Base-by-base conservation (phyloP, 1,140 invertebrate genomes). In the Adelges cooleyi region DNA sequence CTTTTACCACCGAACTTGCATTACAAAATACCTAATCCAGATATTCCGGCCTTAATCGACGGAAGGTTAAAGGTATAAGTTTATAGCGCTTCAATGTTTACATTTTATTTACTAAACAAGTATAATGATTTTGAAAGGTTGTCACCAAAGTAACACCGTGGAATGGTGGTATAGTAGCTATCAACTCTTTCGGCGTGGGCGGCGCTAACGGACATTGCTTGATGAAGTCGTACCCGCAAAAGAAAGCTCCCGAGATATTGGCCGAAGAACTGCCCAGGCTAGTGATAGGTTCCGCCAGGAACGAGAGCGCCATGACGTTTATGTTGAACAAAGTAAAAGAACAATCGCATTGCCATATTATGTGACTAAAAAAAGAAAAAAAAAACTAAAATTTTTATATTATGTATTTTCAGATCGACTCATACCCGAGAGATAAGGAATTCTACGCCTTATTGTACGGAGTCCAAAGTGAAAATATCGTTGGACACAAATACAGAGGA, bases 141-240 rank as follows among this genome's bases (percentile, higher is more conserved):
- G 79, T 84, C 3, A 75, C 73, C 15, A 73, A 83, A 68, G 75
- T 77, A 38, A 79, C 73, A 1, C 74, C 75, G 10, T 81, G 81
- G 77, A 72, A 78, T 33, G 81, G 82, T 46, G 77, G 79, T 17
- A 73, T 80, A 65, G 79, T 82, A 33, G 82, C 78, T n/a, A 71
- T 87, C n/a, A 86, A 85, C 72, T 84, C 83, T 25, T 84, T 85
- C 74, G 84, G 85, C 11, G 85, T 85, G 73, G 81, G 84, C 66
- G 86, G 86, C 44, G 78, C 80, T 18, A 84, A 86, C 73, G 79
- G 80, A 20, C 84, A 86, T 74, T 74, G 79, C 10, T 71, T 87
- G 10, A 71, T 86, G 1, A 76, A 77, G 68, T 74, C 76, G 3
- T 75, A 75, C 65, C 36, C 65, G 1, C 15, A 20, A 15, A 76